A percentile compares a stretch with the other conserved stretches of the same genome.
phyloP scores from a whole-genome alignment of 2,888 invertebrate genomes.

The Scaptomyza polygonia region DNA sequence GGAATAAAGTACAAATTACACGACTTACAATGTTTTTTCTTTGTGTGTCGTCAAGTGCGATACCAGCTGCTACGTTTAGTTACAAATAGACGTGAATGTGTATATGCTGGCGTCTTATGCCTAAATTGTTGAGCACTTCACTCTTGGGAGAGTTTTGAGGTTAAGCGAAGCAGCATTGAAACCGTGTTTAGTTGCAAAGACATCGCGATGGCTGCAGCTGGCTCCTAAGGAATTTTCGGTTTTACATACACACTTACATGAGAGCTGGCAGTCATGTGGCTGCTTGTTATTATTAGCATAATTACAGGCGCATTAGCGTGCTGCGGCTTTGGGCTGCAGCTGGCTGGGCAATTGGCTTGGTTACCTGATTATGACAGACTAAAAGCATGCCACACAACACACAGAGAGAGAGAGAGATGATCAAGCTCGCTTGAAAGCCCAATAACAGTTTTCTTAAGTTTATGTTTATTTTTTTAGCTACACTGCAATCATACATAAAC shows the following conservation, averaged over 20 bases:
- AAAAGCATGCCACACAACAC: constrained; percentile 40
- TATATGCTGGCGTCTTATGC: constrained; percentile 42
- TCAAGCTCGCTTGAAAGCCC: constrained; percentile 25
- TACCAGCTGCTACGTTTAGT: constrained; percentile 25
- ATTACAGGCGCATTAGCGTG: constrained; percentile 76
- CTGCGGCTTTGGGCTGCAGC: constrained; percentile 54
- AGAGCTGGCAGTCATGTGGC: constrained; percentile 44
- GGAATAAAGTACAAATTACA: too few species aligned
- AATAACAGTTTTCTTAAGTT: constrained; percentile 7
- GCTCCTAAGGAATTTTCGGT: constrained; percentile 51
- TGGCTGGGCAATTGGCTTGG: constrained; percentile 57
- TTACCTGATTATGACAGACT: constrained; percentile 62
- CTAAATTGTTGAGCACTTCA: constrained; percentile 47
- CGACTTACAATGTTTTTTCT: too few species aligned
- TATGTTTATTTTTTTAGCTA: constrained; percentile 20
- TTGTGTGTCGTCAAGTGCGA: constrained; percentile 8
- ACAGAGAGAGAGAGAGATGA: neutral
- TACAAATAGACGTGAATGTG: constrained; percentile 26
- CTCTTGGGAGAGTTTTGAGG: neutral
- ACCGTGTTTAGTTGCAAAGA: constrained; percentile 54
- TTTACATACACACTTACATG: constrained; percentile 8
- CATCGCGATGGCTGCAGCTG: constrained; percentile 40
- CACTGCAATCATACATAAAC: constrained; percentile 7
- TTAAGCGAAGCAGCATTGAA: constrained; percentile 30
- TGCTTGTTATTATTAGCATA: constrained; percentile 75